Evolutionary conservation across 2,797 vertebrate genomes (phyloP), one percentile per base, ranked within the genome.

Genomic region (Bovichtus diacanthus): DNA sequence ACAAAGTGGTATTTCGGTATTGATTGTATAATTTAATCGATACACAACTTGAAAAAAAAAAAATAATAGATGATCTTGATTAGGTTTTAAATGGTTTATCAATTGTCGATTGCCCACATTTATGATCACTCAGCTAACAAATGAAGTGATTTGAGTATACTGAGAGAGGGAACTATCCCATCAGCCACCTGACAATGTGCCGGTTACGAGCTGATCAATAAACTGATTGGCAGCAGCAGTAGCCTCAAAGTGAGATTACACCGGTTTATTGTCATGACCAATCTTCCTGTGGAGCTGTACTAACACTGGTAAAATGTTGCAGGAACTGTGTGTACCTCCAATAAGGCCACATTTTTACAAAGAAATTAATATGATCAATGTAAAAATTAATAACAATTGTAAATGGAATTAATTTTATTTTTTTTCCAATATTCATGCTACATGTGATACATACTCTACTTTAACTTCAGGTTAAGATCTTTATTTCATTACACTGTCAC

Each of bases 171-270:
- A 79, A 50, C 64, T 6, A 59, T 78, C 63, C 81, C 60, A 53
- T 81, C 81, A 69, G 79, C 80, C 58, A 63, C 78, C 79, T 83
- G 80, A 78, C 79, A 81, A 84, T 63, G 75, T 83, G 68, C 78
- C 82, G 86, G 62, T 75, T 87, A 82, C 85, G 71, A 58, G 77
- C 65, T 41, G 53, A 91, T 92, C 91, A 85, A 89, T 92, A 88
- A 73, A 74, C 27, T 43, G 78, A 90, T 78, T 70, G 82, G 79
- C 50, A 73, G 78, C 34, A 68, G 60, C 36, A 2, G 29, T 27
- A 15, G 73, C 78, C 83, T 49, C 53, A 74, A 73, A 82, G 75
- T 84, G 70, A 49, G 78, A 84, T 82, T 75, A 70, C 11, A 10
- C 63, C 9, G 5, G 27, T 74, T 88, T 78, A 80, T 88, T 88